These are phyloP conservation scores for Nomia melanderi DNA, from an alignment of 1,140 invertebrate species.

Conservation along the genomic window DNA sequence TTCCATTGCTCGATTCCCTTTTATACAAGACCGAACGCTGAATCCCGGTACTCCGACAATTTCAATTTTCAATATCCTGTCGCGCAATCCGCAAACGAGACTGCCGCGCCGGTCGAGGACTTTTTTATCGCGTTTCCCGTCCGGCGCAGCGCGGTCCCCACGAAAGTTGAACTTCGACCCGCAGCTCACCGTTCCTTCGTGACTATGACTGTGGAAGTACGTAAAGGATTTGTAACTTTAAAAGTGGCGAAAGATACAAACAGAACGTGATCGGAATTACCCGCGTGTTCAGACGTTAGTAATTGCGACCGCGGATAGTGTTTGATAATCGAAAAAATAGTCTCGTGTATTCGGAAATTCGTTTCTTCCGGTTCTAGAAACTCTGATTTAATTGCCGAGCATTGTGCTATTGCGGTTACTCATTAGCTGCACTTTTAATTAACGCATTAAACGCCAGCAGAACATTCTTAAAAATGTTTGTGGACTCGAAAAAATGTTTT, in stretches of 20 bases:
- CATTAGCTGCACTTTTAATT: too few relatives aligned
- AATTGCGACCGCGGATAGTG: conserved; percentile 9
- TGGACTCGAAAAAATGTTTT: too few relatives aligned
- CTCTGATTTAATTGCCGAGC: too few relatives aligned
- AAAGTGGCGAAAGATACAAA: conserved; percentile 10
- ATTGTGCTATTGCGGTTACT: too few relatives aligned
- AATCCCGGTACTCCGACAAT: too few relatives aligned
- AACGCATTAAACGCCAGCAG: too few relatives aligned
- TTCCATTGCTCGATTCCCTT: neutral
- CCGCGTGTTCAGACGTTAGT: conserved; percentile 1
- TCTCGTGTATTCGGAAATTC: neutral
- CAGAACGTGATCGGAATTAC: neutral
- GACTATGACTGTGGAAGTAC: conserved; percentile 3
- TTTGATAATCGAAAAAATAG: neutral
- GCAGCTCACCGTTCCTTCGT: neutral
- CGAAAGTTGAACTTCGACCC: conserved; percentile 12
- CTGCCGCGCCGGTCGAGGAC: neutral
- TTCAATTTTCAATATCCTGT: conserved; percentile 41
- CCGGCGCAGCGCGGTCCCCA: neutral
- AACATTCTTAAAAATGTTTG: too few relatives aligned
- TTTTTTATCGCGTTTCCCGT: conserved; percentile 12
- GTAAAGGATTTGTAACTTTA: conserved; percentile 42
- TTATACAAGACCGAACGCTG: neutral
- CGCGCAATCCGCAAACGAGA: conserved; percentile 17
- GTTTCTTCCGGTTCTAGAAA: too few relatives aligned